Conservation (phyloP, 1,140 invertebrate genomes). For the Zaprionus vittiger region DNA sequence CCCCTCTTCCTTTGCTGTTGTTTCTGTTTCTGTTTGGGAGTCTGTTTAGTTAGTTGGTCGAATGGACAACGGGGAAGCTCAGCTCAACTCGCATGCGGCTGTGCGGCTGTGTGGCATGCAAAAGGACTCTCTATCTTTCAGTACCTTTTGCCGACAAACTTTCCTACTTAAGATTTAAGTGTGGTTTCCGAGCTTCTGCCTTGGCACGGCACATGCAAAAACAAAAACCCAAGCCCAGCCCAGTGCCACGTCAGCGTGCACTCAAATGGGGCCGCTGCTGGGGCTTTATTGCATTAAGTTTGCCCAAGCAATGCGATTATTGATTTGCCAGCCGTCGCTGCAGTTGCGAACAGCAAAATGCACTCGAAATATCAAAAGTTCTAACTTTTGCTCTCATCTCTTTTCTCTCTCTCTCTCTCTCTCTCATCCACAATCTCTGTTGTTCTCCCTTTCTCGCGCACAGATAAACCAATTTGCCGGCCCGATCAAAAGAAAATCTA, state of each 20-base stretch:
- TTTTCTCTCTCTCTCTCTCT: conserved; percentile 15
- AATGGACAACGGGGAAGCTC: conserved; percentile 39
- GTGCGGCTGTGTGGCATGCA: conserved; percentile 21
- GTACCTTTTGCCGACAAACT: conserved; percentile 51
- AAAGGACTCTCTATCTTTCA: conserved; percentile 15
- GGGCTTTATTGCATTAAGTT: conserved; percentile 53
- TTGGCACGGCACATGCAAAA: conserved; percentile 39
- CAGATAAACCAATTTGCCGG: conserved; percentile 94
- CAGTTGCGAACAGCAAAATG: conserved; percentile 67
- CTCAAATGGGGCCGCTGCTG: conserved; percentile 28
- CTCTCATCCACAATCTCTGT: conserved; percentile 12
- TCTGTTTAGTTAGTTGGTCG: conserved; percentile 68
- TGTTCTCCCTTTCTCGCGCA: conserved; percentile 9
- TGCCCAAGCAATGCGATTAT: conserved; percentile 68
- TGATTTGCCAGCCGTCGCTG: conserved; percentile 51
- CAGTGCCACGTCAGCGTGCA: background rate
- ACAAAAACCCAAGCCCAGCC: conserved; percentile 20
- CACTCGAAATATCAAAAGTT: conserved; percentile 66
- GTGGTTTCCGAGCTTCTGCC: conserved; percentile 31
- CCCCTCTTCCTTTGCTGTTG: conserved; percentile 20
- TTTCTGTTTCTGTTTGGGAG: conserved; percentile 27
- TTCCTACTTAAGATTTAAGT: conserved; percentile 69
- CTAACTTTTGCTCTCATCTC: conserved; percentile 25
- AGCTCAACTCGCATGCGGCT: background rate
- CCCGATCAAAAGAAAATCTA: conserved; percentile 92